These are phyloP conservation scores for Notothenia rossii DNA, from an alignment of 2,113 vertebrate genomes.

Conservation along the genomic window DNA sequence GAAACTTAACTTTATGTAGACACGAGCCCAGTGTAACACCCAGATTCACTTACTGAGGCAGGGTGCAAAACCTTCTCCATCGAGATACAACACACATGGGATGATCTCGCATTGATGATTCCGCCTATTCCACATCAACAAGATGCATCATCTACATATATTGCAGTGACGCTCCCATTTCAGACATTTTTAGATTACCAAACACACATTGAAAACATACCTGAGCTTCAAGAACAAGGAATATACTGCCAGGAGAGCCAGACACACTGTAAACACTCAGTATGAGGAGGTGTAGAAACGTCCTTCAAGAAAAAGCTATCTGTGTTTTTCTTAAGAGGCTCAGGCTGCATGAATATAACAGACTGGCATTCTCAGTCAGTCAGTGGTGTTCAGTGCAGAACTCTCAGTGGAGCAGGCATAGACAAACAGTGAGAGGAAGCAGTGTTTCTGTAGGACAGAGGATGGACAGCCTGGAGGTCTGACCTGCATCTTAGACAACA, in stretches of 20 bases:
- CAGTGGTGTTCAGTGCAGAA: too few relatives aligned
- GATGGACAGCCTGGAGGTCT: slow-evolving; percentile 50
- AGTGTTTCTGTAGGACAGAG: too few relatives aligned
- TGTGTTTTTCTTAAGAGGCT: slow-evolving; percentile 41
- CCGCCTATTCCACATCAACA: too few relatives aligned
- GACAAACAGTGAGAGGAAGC: too few relatives aligned
- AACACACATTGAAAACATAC: neutral
- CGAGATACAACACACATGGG: too few relatives aligned
- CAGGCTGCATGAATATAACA: slow-evolving; percentile 24
- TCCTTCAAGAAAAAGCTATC: slow-evolving; percentile 6
- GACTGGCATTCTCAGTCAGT: slow-evolving; percentile 37
- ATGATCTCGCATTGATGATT: too few relatives aligned
- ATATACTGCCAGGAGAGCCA: neutral
- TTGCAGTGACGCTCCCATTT: neutral
- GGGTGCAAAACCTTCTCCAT: too few relatives aligned
- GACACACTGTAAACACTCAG: slow-evolving; percentile 12
- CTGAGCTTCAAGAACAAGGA: neutral
- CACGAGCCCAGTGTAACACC: too few relatives aligned
- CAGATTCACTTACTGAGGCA: too few relatives aligned
- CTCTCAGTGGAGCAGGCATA: too few relatives aligned
- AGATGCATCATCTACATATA: neutral
- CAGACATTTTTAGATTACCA: neutral
- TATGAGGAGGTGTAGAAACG: slow-evolving; percentile 12
- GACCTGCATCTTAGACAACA: slow-evolving; percentile 57
- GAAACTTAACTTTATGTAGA: neutral